Percentiles rank a stretch among this genome's conserved stretches.
phyloP scores from a whole-genome alignment of 30 jellyfish, hydroid and myxozoan species.

The Nemopilema nomurai region DNA sequence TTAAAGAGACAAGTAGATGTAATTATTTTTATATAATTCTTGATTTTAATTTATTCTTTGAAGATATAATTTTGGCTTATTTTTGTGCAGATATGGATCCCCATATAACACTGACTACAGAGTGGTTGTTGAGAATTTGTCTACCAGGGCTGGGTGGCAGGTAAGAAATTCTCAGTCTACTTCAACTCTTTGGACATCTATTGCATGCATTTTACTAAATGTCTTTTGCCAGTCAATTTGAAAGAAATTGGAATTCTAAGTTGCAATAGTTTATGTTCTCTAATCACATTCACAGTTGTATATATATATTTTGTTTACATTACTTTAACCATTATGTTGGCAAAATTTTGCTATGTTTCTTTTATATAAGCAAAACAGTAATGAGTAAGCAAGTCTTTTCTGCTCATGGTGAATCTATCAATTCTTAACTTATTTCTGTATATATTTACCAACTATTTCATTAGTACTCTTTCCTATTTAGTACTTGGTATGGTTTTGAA shows the following conservation, averaged over 20 bases:
- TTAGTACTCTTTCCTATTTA: slow-evolving; percentile 24
- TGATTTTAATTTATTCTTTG: no score
- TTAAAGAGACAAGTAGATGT: neutral
- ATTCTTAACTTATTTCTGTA: neutral
- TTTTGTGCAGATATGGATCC: slow-evolving; percentile 89
- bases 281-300: no score
- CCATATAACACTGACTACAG: slow-evolving; percentile 99
- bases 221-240: neutral
- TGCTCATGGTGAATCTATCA: neutral
- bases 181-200: neutral
- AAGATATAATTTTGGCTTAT: no score
- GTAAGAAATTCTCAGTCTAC: slow-evolving; percentile 22
- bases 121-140: slow-evolving; percentile 86
- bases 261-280: no score
- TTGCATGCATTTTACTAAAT: no score
- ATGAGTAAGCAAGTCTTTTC: neutral
- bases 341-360: no score
- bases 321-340: no score
- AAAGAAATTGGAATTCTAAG: neutral
- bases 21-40: no score
- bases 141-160: slow-evolving; percentile 99
- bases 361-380: neutral
- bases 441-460: neutral
- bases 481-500: slow-evolving; percentile 62
- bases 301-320: no score